A percentile compares a stretch with the other conserved stretches of the same genome.
phyloP scores from a whole-genome alignment of 1,140 invertebrate species.

The Drosophila mojavensis region DNA sequence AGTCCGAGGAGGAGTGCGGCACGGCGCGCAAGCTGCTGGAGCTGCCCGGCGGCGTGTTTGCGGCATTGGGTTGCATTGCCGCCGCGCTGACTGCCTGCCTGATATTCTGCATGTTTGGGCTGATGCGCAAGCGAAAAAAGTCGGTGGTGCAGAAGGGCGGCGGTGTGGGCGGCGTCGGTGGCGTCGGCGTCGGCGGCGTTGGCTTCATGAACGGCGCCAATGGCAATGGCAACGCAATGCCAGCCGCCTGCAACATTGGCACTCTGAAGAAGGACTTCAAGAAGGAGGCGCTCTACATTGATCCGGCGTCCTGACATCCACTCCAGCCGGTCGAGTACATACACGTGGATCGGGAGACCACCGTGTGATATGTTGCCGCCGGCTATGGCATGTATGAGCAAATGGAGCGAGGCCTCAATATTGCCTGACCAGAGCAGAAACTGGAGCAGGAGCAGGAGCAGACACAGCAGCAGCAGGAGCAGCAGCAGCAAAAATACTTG shows the following conservation, averaged over 20 bases:
- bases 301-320: conserved; percentile 91
- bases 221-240: conserved; percentile 69
- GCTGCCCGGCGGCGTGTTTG: conserved; percentile 85
- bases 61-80: conserved; percentile 85
- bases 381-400: conserved; percentile 71
- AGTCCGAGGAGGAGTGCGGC: conserved; percentile 89
- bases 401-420: conserved; percentile 62
- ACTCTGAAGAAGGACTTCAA: conserved; percentile 84
- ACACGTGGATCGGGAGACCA: conserved; percentile 94
- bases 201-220: conserved; percentile 83
- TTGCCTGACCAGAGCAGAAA: conserved; percentile 54
- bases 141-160: conserved; percentile 85
- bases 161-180: conserved; percentile 28
- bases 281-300: conserved; percentile 86
- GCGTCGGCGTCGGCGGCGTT: conserved; percentile 14
- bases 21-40: conserved; percentile 85
- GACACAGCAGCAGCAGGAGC: conserved; percentile 9
- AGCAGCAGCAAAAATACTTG: not conserved
- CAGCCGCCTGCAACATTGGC: conserved; percentile 71
- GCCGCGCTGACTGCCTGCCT: conserved; percentile 86
- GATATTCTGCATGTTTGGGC: conserved; percentile 85
- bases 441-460: conserved; percentile 1
- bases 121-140: conserved; percentile 86
- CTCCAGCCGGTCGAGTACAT: conserved; percentile 95
- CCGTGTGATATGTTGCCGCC: conserved; percentile 88